Percentiles rank a stretch among this genome's conserved stretches.
Evolutionary conservation across 2,113 vertebrate species (phyloP).

Genomic region (Tursiops truncatus): DNA sequence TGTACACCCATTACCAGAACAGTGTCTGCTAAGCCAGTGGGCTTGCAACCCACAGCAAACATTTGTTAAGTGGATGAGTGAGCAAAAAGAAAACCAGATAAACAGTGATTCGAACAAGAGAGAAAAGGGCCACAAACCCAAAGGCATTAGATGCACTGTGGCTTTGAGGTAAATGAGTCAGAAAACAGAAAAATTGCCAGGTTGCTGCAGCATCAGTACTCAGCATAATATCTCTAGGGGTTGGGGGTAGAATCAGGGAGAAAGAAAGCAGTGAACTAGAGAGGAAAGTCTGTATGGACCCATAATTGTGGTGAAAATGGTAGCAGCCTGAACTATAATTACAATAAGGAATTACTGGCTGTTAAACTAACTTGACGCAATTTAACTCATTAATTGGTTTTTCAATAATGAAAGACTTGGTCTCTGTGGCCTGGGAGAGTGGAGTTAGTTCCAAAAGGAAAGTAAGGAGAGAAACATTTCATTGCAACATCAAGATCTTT

Average conservation of each 20-base stretch:
- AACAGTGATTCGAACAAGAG: neutral
- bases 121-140: neutral
- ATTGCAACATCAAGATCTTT: neutral
- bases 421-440: neutral
- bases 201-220: neutral
- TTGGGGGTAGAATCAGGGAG: neutral
- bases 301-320: neutral
- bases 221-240: neutral
- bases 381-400: conserved; percentile 50
- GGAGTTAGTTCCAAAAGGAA: conserved; percentile 8
- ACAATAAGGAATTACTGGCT: neutral
- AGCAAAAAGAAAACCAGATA: neutral
- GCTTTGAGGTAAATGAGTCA: conserved; percentile 3
- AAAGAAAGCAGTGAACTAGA: neutral
- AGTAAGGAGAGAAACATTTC: neutral
- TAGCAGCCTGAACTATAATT: neutral
- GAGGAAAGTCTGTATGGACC: neutral
- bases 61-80: neutral
- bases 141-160: neutral
- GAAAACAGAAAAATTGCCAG: conserved; percentile 22
- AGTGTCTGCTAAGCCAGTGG: neutral
- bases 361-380: neutral
- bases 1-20: neutral
- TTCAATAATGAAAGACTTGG: conserved; percentile 16
- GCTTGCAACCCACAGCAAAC: neutral